Evolutionary conservation across 2,797 vertebrate genomes (phyloP).

Genomic region (Intellagama lesueurii): DNA sequence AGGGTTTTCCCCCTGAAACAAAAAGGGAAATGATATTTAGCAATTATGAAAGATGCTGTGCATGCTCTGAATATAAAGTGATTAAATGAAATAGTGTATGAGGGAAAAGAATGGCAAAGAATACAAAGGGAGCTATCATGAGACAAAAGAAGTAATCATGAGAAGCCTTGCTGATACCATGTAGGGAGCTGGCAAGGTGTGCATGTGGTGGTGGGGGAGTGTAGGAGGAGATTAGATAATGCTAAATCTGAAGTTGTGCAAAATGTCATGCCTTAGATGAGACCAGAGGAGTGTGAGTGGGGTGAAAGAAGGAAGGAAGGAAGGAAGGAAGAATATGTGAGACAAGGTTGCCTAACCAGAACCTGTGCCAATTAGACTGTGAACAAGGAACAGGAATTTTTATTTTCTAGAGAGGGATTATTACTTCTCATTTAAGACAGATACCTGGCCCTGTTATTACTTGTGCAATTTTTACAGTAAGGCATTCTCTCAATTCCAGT

Average conservation of each 20-base stretch:
- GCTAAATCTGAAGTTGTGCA: conserved; percentile 38
- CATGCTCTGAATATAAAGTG: neutral
- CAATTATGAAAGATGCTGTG: conserved; percentile 23
- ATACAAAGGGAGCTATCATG: conserved; percentile 51
- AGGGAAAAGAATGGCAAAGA: conserved; percentile 30
- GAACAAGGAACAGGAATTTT: neutral
- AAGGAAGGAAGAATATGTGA: neutral
- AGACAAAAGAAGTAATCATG: conserved; percentile 52
- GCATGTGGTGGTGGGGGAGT: neutral
- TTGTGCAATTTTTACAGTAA: conserved; percentile 9
- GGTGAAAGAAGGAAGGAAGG: neutral
- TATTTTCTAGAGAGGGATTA: neutral
- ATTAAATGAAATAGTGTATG: conserved; percentile 42
- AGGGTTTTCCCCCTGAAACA: neutral
- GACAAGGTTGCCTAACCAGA: neutral
- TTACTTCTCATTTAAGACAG: neutral
- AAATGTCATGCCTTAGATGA: neutral
- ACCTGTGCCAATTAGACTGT: neutral
- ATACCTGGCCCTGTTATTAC: neutral
- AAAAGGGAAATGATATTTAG: conserved; percentile 9
- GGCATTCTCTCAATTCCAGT: neutral
- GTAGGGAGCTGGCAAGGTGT: conserved; percentile 48
- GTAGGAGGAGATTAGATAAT: conserved; percentile 55
- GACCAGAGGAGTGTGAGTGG: neutral
- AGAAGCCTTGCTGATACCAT: conserved; percentile 61